Evolutionary conservation across 1,140 invertebrate species (phyloP).

Genomic region (Harlomillsia oculata): DNA sequence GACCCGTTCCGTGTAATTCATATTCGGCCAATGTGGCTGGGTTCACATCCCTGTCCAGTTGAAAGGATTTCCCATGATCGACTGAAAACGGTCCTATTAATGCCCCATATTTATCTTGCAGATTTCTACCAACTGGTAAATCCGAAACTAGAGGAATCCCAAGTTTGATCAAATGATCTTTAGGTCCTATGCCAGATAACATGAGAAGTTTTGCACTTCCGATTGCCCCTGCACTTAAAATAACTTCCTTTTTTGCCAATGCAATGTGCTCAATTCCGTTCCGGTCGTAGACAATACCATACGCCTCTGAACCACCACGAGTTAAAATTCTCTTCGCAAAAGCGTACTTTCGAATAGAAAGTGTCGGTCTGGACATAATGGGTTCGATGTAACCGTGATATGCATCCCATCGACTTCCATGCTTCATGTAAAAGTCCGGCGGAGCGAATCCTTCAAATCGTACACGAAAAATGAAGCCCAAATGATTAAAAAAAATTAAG

Average conservation of each 20-base stretch:
- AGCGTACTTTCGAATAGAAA: slow-evolving; percentile 7
- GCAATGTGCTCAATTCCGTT: background rate
- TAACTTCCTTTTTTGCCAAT: slow-evolving; percentile 3
- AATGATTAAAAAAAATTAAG: no score
- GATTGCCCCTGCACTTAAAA: slow-evolving; percentile 7
- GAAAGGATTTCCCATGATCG: slow-evolving; percentile 1
- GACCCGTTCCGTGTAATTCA: background rate
- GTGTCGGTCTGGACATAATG: background rate
- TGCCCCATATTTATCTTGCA: slow-evolving; percentile 12
- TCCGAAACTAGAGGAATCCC: slow-evolving; percentile 2
- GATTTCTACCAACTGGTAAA: slow-evolving; percentile 2
- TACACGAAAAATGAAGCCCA: no score
- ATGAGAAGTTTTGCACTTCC: background rate
- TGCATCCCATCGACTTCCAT: slow-evolving; percentile 1
- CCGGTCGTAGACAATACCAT: slow-evolving; percentile 1
- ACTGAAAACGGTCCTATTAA: slow-evolving; percentile 13
- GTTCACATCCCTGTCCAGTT: slow-evolving; percentile 6
- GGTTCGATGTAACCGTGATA: background rate
- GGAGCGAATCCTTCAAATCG: slow-evolving; percentile 9
- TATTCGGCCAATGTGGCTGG: background rate
- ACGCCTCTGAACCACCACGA: background rate
- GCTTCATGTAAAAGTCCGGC: slow-evolving; percentile 9
- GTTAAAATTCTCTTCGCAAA: slow-evolving; percentile 1
- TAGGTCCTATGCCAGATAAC: slow-evolving; percentile 13
- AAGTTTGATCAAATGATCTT: background rate